These are phyloP conservation scores for Uropsilus gracilis DNA, from an alignment of 2,113 vertebrate species.

Conservation along the genomic window DNA sequence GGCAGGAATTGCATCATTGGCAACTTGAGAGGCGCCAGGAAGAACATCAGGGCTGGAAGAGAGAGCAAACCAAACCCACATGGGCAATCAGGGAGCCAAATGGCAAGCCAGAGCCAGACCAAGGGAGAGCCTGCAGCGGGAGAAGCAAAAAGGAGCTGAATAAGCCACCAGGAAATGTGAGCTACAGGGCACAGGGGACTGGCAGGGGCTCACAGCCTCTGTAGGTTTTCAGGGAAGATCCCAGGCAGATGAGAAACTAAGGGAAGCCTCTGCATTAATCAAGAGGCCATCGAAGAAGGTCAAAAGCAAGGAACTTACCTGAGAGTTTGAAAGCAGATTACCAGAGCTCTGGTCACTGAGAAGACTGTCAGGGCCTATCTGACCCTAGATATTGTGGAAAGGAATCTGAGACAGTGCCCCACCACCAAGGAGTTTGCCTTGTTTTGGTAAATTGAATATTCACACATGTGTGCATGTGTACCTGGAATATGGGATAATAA, in stretches of 20 bases:
- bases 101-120: not conserved
- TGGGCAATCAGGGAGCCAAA: not conserved
- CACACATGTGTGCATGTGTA: not conserved
- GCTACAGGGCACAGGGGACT: not conserved
- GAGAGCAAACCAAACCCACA: not conserved
- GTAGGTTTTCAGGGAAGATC: not conserved
- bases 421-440: not conserved
- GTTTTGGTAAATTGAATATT: not conserved
- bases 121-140: not conserved
- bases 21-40: not conserved
- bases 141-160: not conserved
- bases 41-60: not conserved
- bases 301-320: not conserved
- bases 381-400: not conserved
- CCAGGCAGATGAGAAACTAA: not conserved
- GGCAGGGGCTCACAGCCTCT: not conserved
- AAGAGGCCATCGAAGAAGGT: not conserved
- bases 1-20: rapidly evolving
- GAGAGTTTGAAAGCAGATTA: not conserved
- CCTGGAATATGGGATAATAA: not conserved
- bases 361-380: not conserved
- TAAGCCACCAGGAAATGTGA: not conserved
- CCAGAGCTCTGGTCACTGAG: no score
- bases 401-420: not conserved
- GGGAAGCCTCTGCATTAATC: not conserved